phyloP scores from a whole-genome alignment of 2,888 invertebrate species.

The Aricia artaxerxes region DNA sequence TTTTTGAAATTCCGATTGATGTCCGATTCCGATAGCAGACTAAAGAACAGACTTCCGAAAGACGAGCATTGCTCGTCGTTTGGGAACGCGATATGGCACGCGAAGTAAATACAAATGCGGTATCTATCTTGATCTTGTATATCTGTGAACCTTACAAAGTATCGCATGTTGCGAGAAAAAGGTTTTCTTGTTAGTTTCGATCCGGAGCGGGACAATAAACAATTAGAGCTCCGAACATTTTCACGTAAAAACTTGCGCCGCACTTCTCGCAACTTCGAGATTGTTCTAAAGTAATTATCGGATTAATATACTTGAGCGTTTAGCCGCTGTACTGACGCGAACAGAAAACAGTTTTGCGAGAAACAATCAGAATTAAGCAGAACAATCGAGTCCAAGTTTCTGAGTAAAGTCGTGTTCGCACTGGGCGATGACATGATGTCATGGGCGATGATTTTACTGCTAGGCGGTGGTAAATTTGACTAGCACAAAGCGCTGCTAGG shows the following conservation, averaged over 20 bases:
- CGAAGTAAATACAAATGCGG: too few species aligned
- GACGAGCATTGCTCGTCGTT: too few species aligned
- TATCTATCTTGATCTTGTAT: too few species aligned
- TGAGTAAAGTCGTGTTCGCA: slow-evolving; percentile 38
- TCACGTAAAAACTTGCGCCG: slow-evolving; percentile 64
- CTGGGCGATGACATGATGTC: background rate
- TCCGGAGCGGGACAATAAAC: slow-evolving; percentile 49
- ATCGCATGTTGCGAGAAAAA: slow-evolving; percentile 10
- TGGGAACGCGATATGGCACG: too few species aligned
- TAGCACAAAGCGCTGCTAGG: too few species aligned
- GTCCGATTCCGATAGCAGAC: too few species aligned
- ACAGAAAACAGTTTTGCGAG: slow-evolving; percentile 65
- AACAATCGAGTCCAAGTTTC: slow-evolving; percentile 79
- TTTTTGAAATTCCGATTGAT: too few species aligned
- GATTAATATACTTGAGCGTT: slow-evolving; percentile 73
- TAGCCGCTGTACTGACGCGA: slow-evolving; percentile 65
- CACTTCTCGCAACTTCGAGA: slow-evolving; percentile 68
- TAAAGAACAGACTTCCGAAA: too few species aligned
- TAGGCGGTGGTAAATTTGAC: too few species aligned
- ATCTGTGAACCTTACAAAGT: background rate
- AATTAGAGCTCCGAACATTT: slow-evolving; percentile 65
- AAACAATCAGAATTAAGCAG: slow-evolving; percentile 78
- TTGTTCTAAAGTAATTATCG: slow-evolving; percentile 79
- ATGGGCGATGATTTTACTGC: background rate
- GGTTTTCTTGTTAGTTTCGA: slow-evolving; percentile 34